Evolutionary conservation across 2,113 vertebrate genomes (phyloP).

Genomic region (Crotalus tigris): DNA sequence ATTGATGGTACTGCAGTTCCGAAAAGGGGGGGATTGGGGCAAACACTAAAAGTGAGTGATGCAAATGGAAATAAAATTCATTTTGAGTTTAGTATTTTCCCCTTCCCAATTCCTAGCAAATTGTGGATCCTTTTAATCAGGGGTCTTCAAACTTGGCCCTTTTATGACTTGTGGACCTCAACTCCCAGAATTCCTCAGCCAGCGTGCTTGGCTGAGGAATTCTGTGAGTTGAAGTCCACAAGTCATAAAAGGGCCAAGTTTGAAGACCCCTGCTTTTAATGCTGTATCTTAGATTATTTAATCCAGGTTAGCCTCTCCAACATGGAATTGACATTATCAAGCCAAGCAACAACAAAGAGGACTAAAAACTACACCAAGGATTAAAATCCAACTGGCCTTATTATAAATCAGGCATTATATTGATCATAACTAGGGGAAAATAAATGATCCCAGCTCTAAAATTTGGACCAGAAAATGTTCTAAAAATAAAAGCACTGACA

Average conservation of each 20-base stretch:
- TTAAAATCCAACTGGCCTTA: background rate
- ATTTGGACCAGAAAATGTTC: background rate
- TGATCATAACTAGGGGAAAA: background rate
- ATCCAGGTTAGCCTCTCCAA: conserved; percentile 78
- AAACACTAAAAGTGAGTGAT: background rate
- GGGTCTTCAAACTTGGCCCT: too few relatives aligned
- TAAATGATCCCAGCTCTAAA: background rate
- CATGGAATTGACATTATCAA: conserved; percentile 77
- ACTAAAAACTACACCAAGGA: background rate
- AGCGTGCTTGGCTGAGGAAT: too few relatives aligned
- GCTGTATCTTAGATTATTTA: conserved; percentile 78
- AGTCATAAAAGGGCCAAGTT: too few relatives aligned
- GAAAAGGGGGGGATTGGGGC: background rate
- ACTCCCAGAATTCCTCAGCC: too few relatives aligned
- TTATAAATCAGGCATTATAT: background rate
- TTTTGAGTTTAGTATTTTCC: background rate
- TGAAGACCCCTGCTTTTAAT: conserved; percentile 24
- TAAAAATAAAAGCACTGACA: background rate
- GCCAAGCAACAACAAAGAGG: conserved; percentile 66
- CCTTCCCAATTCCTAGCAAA: background rate
- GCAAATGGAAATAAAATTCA: background rate
- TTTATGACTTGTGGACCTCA: too few relatives aligned
- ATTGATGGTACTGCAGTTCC: background rate
- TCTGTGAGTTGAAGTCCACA: too few relatives aligned
- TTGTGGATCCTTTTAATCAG: conserved; percentile 62